Base-by-base conservation (phyloP, 2,797 vertebrate species). In the Enteromius thamalakanensis region DNA sequence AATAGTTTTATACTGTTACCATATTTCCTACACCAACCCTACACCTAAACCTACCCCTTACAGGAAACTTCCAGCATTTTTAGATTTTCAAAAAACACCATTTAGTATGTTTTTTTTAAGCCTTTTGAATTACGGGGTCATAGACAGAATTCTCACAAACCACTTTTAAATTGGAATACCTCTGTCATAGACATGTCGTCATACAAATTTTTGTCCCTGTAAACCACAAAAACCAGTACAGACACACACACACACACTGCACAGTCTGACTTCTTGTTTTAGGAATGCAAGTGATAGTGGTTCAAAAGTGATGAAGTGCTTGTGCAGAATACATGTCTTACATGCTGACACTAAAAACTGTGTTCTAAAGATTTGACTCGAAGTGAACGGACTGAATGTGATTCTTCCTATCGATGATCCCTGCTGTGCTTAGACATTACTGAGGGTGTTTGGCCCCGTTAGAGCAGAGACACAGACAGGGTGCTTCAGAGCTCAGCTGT, bases 401-500 rank as follows among this genome's bases (percentile, higher is more conserved):
- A 76, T 68, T 67, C 51, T 76, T n/a, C 2, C 49, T 69, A 69
- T 69, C 69, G 72, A 47, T 69, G 19, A 76, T 69, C 72, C 72
- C 81, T 69, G 81, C 62, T 82, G 80, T n/a, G 70, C 32, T 65
- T 51, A n/a, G 34, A 15, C 49, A 2, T 75, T 67, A 53, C 45
- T 58, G 7, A 53, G 72, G 67, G 34, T 6, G 32, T 67, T 45
- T 75, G 60, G 32, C 58, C 15, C 45, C 2, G 47, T 75, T 49
- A 81, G n/a, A 42, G 58, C 12, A 51, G 79, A 71, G 42, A 42
- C 58, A 29, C 78, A 80, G 78, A 26, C 42, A 32, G 64, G 15
- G 7, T 42, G 37, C 23, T 45, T 64, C 26, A 68, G 60, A 76
- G 71, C 81, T 76, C 71, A 76, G 71, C 34, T 55, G 45, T n/a